Evolutionary conservation across 2,888 invertebrate species (phyloP).

Genomic region (Dynastes maya): DNA sequence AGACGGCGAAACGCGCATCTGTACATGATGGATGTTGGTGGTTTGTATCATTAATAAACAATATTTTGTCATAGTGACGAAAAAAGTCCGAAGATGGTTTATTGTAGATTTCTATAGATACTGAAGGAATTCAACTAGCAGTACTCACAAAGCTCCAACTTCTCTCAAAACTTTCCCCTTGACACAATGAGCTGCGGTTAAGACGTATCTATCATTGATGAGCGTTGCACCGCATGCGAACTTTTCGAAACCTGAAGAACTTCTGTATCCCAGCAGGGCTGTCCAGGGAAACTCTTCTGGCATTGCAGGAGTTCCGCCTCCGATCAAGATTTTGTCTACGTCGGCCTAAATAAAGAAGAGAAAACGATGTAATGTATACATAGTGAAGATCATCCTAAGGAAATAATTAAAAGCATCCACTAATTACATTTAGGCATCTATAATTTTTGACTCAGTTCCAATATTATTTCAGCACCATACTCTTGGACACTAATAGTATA

Average conservation of each 20-base stretch:
- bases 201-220: constrained; percentile 72
- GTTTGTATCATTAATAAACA: no score
- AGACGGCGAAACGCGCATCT: no score
- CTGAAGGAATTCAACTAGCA: background rate
- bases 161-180: constrained; percentile 65
- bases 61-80: no score
- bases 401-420: no score
- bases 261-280: constrained; percentile 68
- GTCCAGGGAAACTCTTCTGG: constrained; percentile 73
- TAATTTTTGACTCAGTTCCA: no score
- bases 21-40: no score
- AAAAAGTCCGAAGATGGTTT: no score
- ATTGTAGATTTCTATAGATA: no score
- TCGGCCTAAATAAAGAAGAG: background rate
- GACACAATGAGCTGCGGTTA: constrained; percentile 75
- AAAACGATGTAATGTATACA: background rate
- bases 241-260: constrained; percentile 46
- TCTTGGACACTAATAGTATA: no score
- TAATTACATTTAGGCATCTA: no score
- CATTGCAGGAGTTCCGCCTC: constrained; percentile 65
- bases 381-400: background rate
- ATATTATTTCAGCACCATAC: no score
- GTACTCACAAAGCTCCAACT: constrained; percentile 70
- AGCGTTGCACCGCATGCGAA: constrained; percentile 72
- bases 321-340: constrained; percentile 64